Evolutionary conservation across 2,113 vertebrate genomes (phyloP).

Genomic region (Halcyon senegalensis): DNA sequence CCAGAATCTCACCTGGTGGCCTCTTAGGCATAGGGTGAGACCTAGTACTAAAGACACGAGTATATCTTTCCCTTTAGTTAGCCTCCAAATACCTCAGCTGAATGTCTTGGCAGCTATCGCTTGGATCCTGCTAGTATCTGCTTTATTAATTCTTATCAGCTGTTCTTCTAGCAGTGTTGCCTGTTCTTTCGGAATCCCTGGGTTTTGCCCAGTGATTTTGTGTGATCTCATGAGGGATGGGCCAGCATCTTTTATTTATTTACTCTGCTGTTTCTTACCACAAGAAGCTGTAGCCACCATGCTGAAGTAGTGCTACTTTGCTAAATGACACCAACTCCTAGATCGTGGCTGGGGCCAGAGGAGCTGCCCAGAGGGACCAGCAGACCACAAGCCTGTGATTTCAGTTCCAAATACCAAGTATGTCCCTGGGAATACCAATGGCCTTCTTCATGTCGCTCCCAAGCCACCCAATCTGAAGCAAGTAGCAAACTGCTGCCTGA

Average conservation of each 20-base stretch:
- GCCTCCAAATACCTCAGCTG: background rate
- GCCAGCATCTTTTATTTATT: background rate
- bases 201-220: background rate
- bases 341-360: background rate
- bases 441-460: background rate
- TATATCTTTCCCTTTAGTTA: background rate
- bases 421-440: background rate
- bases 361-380: background rate
- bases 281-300: background rate
- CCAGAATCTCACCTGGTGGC: background rate
- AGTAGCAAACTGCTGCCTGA: background rate
- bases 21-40: background rate
- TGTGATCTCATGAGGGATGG: background rate
- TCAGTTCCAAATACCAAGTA: background rate
- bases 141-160: slow-evolving; percentile 14
- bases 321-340: background rate
- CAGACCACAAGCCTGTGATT: background rate
- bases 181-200: background rate
- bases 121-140: background rate
- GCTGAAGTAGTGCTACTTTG: background rate
- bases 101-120: background rate
- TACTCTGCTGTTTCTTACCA: background rate
- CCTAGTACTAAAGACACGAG: background rate
- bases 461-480: background rate
- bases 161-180: background rate